Evolutionary conservation across 2,797 vertebrate genomes (phyloP).

Genomic region (Lacerta bilineata): DNA sequence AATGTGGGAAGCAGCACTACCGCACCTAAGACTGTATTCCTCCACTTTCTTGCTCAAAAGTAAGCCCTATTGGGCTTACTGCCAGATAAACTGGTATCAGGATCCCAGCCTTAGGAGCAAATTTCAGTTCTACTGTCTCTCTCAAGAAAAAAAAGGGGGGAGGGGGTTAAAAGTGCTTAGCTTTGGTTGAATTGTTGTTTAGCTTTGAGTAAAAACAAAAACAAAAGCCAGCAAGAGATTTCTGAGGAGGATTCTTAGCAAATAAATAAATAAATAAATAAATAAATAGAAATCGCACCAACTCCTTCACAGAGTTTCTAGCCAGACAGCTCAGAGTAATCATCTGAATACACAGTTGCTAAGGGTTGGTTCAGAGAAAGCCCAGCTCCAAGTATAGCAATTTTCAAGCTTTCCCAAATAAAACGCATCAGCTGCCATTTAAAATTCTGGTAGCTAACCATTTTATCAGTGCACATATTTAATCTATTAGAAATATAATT

Average conservation of each 20-base stretch:
- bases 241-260: not conserved
- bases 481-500: slow-evolving; percentile 85
- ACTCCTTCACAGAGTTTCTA: slow-evolving; percentile 45
- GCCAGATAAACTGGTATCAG: not conserved
- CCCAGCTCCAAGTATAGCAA: slow-evolving; percentile 78
- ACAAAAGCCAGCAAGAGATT: slow-evolving; percentile 2
- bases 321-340: slow-evolving; percentile 70
- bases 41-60: not conserved
- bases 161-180: not conserved
- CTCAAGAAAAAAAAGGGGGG: not conserved
- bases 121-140: slow-evolving; percentile 34
- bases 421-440: slow-evolving; percentile 83
- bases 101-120: not conserved
- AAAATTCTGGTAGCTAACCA: slow-evolving; percentile 80
- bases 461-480: slow-evolving; percentile 82
- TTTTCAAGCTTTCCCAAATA: slow-evolving; percentile 82
- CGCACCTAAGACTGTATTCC: too few species aligned
- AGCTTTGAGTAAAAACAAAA: slow-evolving; percentile 31
- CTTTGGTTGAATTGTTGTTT: slow-evolving; percentile 12
- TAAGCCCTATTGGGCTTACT: not conserved
- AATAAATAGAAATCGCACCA: not conserved
- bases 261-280: too few species aligned
- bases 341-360: slow-evolving; percentile 72
- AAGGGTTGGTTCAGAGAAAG: slow-evolving; percentile 72
- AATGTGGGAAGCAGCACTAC: not conserved